Percentiles rank a stretch among this genome's conserved stretches.
Evolutionary conservation across 2,888 invertebrate genomes (phyloP).

Genomic region (Apodemia mormo): DNA sequence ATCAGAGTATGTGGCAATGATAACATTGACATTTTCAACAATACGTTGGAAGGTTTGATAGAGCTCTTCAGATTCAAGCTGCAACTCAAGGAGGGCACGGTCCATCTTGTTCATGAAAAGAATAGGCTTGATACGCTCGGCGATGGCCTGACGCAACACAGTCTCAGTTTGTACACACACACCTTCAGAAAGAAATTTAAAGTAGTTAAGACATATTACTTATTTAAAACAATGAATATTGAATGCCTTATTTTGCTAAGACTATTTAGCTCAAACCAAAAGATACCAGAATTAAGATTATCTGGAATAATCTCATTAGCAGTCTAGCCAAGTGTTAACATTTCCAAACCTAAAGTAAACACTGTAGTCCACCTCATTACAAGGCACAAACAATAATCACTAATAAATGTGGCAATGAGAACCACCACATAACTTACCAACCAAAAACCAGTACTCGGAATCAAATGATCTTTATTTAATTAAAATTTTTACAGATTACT

Average conservation of each 20-base stretch:
- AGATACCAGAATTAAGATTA: no score
- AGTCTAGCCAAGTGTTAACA: no score
- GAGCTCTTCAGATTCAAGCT: conserved; percentile 97
- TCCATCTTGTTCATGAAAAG: conserved; percentile 99
- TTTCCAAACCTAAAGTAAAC: no score
- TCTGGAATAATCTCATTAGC: no score
- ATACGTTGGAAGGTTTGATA: conserved; percentile 99
- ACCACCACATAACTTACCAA: no score
- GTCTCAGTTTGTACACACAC: conserved; percentile 99
- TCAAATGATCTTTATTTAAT: no score
- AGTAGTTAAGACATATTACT: background rate
- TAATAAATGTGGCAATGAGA: no score
- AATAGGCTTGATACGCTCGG: conserved; percentile 99
- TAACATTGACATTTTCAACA: conserved; percentile 99
- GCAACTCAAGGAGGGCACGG: conserved; percentile 97
- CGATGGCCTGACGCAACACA: conserved; percentile 99
- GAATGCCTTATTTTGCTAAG: background rate
- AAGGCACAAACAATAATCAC: no score
- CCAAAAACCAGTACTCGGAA: no score
- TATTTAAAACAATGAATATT: background rate
- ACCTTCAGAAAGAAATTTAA: conserved; percentile 80
- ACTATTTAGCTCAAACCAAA: no score
- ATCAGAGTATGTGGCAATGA: conserved; percentile 99
- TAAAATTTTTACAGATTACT: no score
- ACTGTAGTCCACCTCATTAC: no score